phyloP scores from a whole-genome alignment of 1,140 invertebrate species.

The Triops cancriformis region DNA sequence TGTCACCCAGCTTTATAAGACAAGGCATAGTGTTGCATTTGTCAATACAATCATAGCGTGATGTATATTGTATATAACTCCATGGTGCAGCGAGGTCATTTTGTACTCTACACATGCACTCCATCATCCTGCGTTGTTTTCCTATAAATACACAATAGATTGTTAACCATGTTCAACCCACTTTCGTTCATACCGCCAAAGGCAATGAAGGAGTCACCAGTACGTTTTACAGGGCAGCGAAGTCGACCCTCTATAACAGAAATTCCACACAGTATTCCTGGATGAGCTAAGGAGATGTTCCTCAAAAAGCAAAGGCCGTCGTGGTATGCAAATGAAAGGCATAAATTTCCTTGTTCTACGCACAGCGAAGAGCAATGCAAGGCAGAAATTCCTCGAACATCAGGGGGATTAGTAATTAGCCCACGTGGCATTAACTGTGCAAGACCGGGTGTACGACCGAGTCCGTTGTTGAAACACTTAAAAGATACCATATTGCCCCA shows the following conservation, averaged over 20 bases:
- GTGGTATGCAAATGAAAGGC: background rate
- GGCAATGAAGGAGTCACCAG: background rate
- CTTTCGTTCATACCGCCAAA: background rate
- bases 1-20: background rate
- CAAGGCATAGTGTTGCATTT: background rate
- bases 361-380: background rate
- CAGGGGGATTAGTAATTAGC: background rate
- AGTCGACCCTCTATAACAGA: background rate
- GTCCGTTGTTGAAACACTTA: background rate
- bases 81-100: background rate
- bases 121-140: background rate
- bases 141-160: background rate
- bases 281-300: background rate
- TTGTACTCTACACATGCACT: background rate
- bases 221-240: background rate
- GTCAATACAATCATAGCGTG: background rate
- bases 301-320: background rate
- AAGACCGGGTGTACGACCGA: background rate
- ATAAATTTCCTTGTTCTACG: background rate
- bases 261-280: background rate
- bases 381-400: background rate
- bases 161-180: background rate
- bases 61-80: background rate
- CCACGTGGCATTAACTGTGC: background rate
- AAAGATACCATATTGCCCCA: background rate